These are phyloP conservation scores for Gorsachius magnificus DNA, from an alignment of 2,797 vertebrate genomes.

Conservation along the genomic window DNA sequence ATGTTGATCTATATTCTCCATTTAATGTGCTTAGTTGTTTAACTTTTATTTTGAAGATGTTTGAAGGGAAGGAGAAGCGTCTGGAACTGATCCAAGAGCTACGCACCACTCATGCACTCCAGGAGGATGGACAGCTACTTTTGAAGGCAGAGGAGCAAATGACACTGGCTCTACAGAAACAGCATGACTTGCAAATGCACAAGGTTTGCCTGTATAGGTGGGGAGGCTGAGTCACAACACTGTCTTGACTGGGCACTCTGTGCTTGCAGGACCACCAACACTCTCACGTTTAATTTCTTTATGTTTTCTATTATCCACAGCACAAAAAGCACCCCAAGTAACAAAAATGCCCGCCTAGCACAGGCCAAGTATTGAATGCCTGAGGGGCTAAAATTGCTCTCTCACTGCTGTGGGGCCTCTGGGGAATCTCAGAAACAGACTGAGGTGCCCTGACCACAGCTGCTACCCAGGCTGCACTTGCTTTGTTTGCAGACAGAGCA, in stretches of 20 bases:
- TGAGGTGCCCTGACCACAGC: not conserved
- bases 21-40: not conserved
- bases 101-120: conserved; percentile 82
- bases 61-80: conserved; percentile 85
- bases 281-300: not conserved
- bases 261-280: not conserved
- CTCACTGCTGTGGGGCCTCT: not conserved
- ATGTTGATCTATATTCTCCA: not conserved
- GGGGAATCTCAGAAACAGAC: not conserved
- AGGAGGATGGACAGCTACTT: conserved; percentile 79
- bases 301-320: not conserved
- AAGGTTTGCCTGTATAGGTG: conserved; percentile 74
- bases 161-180: conserved; percentile 75
- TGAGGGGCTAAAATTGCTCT: not conserved
- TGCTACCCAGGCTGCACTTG: not conserved
- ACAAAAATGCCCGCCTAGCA: not conserved
- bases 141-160: conserved; percentile 78
- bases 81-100: conserved; percentile 87
- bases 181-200: conserved; percentile 73
- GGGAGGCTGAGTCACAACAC: not conserved
- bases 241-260: not conserved
- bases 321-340: not conserved
- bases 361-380: not conserved
- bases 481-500: conserved; percentile 31
- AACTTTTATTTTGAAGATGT: conserved; percentile 81